Percentiles rank a stretch among this genome's conserved stretches.
Evolutionary conservation across 2,797 vertebrate genomes (phyloP).

Genomic region (Cephalopachus bancanus): DNA sequence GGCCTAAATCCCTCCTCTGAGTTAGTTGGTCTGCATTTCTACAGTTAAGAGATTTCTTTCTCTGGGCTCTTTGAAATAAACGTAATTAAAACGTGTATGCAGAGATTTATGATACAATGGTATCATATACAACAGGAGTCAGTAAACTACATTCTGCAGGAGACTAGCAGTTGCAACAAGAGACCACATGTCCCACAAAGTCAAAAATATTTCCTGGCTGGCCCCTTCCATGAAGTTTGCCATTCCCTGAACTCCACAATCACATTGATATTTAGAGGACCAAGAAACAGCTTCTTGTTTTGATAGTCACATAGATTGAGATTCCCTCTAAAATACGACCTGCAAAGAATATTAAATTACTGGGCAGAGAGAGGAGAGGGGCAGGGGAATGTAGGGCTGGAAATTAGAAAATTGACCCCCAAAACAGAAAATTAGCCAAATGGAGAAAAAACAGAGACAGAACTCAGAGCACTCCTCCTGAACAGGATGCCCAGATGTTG

Average conservation of each 20-base stretch:
- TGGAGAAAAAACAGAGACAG: not conserved
- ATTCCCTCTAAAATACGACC: not conserved
- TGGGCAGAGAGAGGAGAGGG: fast-evolving
- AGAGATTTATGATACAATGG: not conserved
- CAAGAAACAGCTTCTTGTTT: not conserved
- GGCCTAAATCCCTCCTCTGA: not conserved
- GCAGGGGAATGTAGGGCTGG: not conserved
- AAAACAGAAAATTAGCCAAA: not conserved
- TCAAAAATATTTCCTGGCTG: not conserved
- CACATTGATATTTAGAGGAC: not conserved
- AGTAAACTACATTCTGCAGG: not conserved
- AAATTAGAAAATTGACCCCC: not conserved
- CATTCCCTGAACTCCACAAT: not conserved
- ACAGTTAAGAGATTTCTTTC: constrained; percentile 26
- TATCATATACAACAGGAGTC: constrained; percentile 7
- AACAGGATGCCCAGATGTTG: fast-evolving
- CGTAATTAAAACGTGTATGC: constrained; percentile 30
- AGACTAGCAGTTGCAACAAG: not conserved
- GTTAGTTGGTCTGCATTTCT: not conserved
- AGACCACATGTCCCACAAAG: not conserved
- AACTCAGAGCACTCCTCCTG: not conserved
- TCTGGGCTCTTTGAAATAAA: constrained; percentile 53
- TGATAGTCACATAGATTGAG: not conserved
- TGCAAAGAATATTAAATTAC: not conserved
- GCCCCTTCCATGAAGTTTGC: not conserved